These are phyloP conservation scores for Karalla daura DNA, from an alignment of 2,797 vertebrate genomes.

Conservation along the genomic window DNA sequence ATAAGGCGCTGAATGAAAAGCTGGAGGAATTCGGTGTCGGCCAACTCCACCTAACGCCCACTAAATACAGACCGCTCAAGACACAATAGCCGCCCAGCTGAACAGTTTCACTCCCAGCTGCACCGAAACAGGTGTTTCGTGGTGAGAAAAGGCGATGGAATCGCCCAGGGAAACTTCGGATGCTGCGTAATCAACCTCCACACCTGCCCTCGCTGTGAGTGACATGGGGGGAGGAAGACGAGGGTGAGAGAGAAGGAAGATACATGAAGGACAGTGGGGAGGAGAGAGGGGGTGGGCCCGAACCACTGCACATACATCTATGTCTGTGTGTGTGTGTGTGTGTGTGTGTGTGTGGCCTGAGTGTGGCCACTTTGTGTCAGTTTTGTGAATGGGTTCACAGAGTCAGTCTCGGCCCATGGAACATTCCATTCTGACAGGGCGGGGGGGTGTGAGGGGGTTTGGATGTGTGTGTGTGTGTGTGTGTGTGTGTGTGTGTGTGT, in stretches of 20 bases:
- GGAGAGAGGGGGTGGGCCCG: background rate
- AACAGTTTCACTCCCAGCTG: constrained; percentile 52
- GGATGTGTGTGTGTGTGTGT: background rate
- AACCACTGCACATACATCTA: background rate
- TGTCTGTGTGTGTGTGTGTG: constrained; percentile 5
- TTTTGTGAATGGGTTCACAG: constrained; percentile 69
- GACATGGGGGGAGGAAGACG: background rate
- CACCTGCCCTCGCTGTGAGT: constrained; percentile 18
- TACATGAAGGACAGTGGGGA: background rate
- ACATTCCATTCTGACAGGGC: constrained; percentile 64
- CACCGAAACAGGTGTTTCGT: constrained; percentile 30
- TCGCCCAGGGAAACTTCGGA: constrained; percentile 22
- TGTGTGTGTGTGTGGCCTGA: constrained; percentile 9
- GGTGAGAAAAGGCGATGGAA: constrained; percentile 19
- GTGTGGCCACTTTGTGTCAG: constrained; percentile 31
- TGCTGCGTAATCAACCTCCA: constrained; percentile 33
- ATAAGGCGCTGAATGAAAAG: constrained; percentile 64
- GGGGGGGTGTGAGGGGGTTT: background rate
- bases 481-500: constrained; percentile 5
- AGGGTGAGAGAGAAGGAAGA: constrained; percentile 15
- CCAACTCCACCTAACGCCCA: constrained; percentile 38
- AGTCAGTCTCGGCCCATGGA: constrained; percentile 48
- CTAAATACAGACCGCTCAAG: constrained; percentile 34
- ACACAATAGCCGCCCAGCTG: constrained; percentile 50
- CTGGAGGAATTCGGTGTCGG: constrained; percentile 42